phyloP scores from a whole-genome alignment of 2,888 invertebrate genomes.

The Andrena hattorfiana region DNA sequence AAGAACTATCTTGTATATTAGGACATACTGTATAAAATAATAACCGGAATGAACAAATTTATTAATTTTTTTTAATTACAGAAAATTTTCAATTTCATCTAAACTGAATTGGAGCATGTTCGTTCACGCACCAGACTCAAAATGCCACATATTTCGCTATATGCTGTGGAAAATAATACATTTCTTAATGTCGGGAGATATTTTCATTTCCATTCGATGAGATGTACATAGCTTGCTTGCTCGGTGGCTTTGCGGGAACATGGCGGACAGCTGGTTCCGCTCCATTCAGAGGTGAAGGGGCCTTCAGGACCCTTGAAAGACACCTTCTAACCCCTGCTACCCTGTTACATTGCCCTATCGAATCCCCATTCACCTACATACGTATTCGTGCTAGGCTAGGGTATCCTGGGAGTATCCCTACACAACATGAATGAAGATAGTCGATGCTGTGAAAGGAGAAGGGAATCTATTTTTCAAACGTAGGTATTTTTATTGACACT shows the following conservation, averaged over 20 bases:
- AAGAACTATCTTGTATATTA: neutral
- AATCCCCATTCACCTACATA: conserved; percentile 84
- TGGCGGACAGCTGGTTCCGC: conserved; percentile 36
- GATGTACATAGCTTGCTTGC: neutral
- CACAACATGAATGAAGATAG: neutral
- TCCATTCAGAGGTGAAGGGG: conserved; percentile 60
- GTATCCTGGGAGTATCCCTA: conserved; percentile 31
- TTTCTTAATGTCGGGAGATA: neutral
- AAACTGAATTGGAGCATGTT: neutral
- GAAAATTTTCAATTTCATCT: neutral
- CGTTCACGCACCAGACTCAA: neutral
- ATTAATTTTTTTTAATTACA: neutral
- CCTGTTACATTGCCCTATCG: conserved; percentile 84
- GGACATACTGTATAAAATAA: neutral
- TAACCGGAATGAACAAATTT: neutral
- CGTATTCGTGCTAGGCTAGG: conserved; percentile 58
- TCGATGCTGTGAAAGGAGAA: neutral
- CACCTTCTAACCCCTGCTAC: conserved; percentile 76
- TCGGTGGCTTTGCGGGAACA: conserved; percentile 19
- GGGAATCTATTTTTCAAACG: neutral
- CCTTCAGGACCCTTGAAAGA: conserved; percentile 74
- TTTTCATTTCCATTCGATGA: neutral
- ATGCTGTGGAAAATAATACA: neutral
- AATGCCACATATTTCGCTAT: neutral
- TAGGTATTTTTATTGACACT: neutral